These are phyloP conservation scores for Tachypleus tridentatus DNA, from an alignment of 1,140 invertebrate species.

Conservation along the genomic window DNA sequence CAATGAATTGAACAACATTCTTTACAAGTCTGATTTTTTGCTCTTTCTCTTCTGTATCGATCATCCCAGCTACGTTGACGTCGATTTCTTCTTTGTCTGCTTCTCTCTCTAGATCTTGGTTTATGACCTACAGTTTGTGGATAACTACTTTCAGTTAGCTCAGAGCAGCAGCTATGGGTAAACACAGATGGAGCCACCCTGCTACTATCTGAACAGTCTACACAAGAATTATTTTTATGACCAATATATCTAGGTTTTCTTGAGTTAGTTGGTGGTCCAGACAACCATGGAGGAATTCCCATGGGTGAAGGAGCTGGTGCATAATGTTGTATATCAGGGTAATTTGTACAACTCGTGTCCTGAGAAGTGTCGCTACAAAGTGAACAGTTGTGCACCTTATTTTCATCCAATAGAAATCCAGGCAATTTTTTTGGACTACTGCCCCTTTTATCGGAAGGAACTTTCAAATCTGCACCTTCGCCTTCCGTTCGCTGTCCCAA, in stretches of 20 bases:
- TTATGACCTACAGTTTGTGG: neutral
- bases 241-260: neutral
- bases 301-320: no score
- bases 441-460: no score
- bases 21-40: neutral
- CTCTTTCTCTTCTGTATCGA: neutral
- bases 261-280: no score
- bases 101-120: neutral
- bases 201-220: constrained; percentile 1
- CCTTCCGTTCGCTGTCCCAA: no score
- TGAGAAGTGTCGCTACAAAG: neutral
- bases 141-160: neutral
- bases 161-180: neutral
- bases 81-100: neutral
- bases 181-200: neutral
- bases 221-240: neutral
- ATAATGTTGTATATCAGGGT: neutral
- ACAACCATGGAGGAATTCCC: no score
- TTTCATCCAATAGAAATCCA: neutral
- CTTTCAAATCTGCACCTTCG: no score
- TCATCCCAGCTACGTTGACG: constrained; percentile 3
- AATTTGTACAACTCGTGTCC: neutral
- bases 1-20: neutral
- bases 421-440: no score
- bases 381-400: neutral